phyloP scores from a whole-genome alignment of 2,797 vertebrate species.

The Rhinella marina region DNA sequence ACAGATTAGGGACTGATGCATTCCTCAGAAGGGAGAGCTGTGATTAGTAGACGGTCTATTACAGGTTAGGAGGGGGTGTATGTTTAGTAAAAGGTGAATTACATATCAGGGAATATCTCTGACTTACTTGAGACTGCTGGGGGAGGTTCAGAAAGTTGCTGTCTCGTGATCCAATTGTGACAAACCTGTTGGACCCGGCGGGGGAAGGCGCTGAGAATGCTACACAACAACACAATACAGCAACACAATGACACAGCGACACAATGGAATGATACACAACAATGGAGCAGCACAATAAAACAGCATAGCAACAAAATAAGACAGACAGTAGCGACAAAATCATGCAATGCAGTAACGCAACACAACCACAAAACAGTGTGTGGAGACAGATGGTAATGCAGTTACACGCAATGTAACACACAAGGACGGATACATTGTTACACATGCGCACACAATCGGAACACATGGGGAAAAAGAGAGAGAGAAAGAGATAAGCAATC shows the following conservation, averaged over 20 bases:
- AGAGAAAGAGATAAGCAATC: slow-evolving; percentile 58
- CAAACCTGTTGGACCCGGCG: slow-evolving; percentile 98
- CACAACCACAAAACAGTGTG: slow-evolving; percentile 19
- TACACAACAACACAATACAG: slow-evolving; percentile 67
- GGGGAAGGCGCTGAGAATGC: slow-evolving; percentile 97
- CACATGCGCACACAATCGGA: slow-evolving; percentile 55
- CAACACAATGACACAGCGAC: slow-evolving; percentile 51
- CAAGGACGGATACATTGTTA: slow-evolving; percentile 28
- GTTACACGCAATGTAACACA: slow-evolving; percentile 30
- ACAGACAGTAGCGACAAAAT: slow-evolving; percentile 26
- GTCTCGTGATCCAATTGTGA: slow-evolving; percentile 99
- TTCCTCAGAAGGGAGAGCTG: slow-evolving; percentile 8
- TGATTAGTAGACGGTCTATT: slow-evolving; percentile 13
- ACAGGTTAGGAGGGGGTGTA: neutral
- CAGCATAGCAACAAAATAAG: slow-evolving; percentile 26
- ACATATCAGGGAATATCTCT: slow-evolving; percentile 49
- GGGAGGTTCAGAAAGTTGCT: slow-evolving; percentile 97
- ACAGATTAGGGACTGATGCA: slow-evolving; percentile 10
- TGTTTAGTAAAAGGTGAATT: slow-evolving; percentile 41
- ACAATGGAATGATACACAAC: slow-evolving; percentile 47
- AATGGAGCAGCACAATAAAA: slow-evolving; percentile 45
- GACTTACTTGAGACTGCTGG: slow-evolving; percentile 92
- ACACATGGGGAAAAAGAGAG: slow-evolving; percentile 62
- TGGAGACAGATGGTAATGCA: slow-evolving; percentile 33
- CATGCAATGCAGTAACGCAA: slow-evolving; percentile 17